These are phyloP conservation scores for Budorcas taxicolor DNA, from an alignment of 2,113 vertebrate genomes.

Conservation along the genomic window DNA sequence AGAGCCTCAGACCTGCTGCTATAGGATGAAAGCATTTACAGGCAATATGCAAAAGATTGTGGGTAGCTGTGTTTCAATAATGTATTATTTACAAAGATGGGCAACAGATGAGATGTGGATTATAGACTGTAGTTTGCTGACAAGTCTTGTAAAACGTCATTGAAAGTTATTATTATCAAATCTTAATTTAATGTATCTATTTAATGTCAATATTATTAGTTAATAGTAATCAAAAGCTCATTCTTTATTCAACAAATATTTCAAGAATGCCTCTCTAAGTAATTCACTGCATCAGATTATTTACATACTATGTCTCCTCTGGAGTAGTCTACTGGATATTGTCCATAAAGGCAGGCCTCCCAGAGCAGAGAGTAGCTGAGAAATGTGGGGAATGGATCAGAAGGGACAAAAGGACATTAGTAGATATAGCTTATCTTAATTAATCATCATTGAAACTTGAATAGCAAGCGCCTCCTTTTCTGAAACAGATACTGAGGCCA, in stretches of 20 bases:
- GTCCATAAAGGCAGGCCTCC: neutral
- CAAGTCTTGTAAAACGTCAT: neutral
- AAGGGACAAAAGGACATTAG: neutral
- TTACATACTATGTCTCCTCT: neutral
- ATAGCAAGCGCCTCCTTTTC: neutral
- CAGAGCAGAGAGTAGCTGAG: neutral
- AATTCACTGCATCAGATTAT: neutral
- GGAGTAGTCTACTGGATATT: neutral
- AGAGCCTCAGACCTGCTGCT: neutral
- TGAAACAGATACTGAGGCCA: neutral
- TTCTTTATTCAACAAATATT: neutral
- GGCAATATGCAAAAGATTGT: neutral
- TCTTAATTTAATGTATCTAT: neutral
- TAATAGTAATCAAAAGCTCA: neutral
- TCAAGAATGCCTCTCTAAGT: neutral
- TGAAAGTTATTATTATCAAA: neutral
- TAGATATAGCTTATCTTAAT: neutral
- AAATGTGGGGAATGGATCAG: neutral
- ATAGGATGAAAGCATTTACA: neutral
- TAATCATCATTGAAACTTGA: neutral
- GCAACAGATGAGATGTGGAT: neutral
- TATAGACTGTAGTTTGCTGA: neutral
- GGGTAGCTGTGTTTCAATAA: neutral
- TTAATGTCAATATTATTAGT: neutral
- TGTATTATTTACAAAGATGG: neutral